phyloP scores from a whole-genome alignment of 2,888 invertebrate genomes.

The Amiota mariae region DNA sequence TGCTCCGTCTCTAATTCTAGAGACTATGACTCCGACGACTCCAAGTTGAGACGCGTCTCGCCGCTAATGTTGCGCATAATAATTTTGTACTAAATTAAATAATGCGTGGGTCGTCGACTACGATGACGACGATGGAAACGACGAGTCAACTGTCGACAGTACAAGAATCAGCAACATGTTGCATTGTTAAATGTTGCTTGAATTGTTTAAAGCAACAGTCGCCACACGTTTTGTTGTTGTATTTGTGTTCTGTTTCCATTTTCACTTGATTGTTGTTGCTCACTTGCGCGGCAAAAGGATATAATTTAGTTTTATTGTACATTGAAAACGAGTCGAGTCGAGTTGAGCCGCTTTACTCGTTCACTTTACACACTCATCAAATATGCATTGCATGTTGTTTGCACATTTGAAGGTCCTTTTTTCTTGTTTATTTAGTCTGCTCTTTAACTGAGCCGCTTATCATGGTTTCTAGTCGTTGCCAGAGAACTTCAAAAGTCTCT shows the following conservation, averaged over 20 bases:
- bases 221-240: slow-evolving; percentile 1
- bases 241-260: slow-evolving; percentile 30
- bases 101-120: slow-evolving; percentile 61
- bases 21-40: not conserved
- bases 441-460: slow-evolving; percentile 52
- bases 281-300: slow-evolving; percentile 64
- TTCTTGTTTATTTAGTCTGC: slow-evolving; percentile 53
- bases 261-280: slow-evolving; percentile 24
- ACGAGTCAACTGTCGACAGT: slow-evolving; percentile 8
- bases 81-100: slow-evolving; percentile 68
- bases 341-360: slow-evolving; percentile 7
- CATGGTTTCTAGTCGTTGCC: slow-evolving; percentile 14
- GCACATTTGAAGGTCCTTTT: slow-evolving; percentile 48
- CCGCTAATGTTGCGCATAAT: slow-evolving; percentile 68
- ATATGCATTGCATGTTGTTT: slow-evolving; percentile 61
- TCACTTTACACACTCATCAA: slow-evolving; percentile 50
- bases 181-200: slow-evolving; percentile 46
- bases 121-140: not conserved
- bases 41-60: slow-evolving; percentile 32
- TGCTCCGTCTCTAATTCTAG: slow-evolving; percentile 39
- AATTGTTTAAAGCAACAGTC: no score
- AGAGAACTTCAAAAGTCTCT: not conserved
- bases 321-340: slow-evolving; percentile 39
- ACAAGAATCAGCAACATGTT: slow-evolving; percentile 54
- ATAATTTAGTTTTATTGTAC: slow-evolving; percentile 67